Evolutionary conservation across 2,113 vertebrate genomes (phyloP).

Genomic region (Lophura nycthemera): DNA sequence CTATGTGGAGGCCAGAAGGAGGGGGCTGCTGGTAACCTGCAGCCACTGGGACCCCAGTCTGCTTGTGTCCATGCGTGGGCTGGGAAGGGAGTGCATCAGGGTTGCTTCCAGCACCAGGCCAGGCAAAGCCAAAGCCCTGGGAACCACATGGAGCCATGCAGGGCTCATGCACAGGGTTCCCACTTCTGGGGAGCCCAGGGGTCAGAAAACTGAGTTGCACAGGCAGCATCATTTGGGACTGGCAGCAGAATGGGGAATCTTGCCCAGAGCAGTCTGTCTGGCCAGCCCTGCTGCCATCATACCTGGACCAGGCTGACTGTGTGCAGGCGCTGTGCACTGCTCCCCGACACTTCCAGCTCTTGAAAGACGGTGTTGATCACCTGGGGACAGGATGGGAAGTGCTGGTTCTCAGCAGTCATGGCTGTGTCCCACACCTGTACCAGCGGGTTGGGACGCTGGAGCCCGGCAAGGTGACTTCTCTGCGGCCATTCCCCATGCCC

Average conservation of each 20-base stretch:
- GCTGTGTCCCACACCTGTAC: fast-evolving
- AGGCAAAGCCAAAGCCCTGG: neutral
- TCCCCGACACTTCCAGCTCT: neutral
- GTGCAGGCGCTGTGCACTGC: slow-evolving; percentile 43
- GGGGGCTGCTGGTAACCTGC: neutral
- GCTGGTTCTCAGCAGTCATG: fast-evolving
- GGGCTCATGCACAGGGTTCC: neutral
- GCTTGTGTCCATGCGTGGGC: neutral
- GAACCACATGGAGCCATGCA: fast-evolving
- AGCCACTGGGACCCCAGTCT: fast-evolving
- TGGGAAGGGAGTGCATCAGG: neutral
- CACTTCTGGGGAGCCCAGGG: neutral
- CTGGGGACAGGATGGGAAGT: slow-evolving; percentile 35
- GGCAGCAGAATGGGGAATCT: neutral
- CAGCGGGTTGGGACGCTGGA: fast-evolving
- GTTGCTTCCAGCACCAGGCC: neutral
- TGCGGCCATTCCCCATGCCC: neutral
- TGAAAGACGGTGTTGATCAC: slow-evolving; percentile 72
- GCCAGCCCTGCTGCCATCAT: neutral
- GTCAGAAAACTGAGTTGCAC: neutral
- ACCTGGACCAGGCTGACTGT: slow-evolving; percentile 83
- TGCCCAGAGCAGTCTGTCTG: neutral
- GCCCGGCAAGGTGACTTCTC: neutral
- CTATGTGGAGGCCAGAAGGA: neutral
- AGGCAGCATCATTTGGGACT: neutral